phyloP scores from a whole-genome alignment of 2,113 vertebrate genomes.

The Terrapene triunguis region DNA sequence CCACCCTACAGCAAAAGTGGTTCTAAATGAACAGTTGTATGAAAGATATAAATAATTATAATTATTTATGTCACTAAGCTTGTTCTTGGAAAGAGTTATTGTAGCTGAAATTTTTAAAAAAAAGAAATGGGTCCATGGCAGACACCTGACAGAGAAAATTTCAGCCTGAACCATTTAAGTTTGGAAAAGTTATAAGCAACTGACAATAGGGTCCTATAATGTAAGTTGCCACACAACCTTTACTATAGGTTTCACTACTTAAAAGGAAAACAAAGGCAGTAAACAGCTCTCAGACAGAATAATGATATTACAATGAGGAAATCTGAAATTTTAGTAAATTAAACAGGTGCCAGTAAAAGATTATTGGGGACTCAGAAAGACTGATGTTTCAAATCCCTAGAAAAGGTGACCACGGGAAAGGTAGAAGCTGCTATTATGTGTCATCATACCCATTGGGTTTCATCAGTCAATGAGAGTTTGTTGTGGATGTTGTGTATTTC shows the following conservation, averaged over 20 bases:
- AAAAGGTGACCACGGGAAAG: slow-evolving; percentile 1
- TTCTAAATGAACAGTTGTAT: too few relatives aligned
- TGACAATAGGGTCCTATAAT: too few relatives aligned
- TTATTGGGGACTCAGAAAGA: neutral
- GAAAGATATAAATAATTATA: too few relatives aligned
- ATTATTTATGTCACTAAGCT: too few relatives aligned
- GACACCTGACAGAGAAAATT: too few relatives aligned
- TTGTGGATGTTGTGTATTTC: neutral
- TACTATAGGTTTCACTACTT: neutral
- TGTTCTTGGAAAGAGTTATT: too few relatives aligned
- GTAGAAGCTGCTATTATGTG: neutral
- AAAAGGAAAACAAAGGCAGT: neutral
- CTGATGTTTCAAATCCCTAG: neutral
- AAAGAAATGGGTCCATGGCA: too few relatives aligned
- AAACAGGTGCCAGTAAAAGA: neutral
- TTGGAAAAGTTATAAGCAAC: too few relatives aligned
- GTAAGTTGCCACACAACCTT: neutral
- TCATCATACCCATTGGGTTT: neutral
- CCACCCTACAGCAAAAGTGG: too few relatives aligned
- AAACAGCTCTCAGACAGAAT: neutral
- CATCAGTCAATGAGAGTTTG: neutral
- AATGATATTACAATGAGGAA: neutral
- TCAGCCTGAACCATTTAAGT: too few relatives aligned
- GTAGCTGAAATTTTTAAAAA: too few relatives aligned
- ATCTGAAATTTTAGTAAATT: neutral